Conservation (phyloP, 2,797 vertebrate species). For the Xenops minutus region DNA sequence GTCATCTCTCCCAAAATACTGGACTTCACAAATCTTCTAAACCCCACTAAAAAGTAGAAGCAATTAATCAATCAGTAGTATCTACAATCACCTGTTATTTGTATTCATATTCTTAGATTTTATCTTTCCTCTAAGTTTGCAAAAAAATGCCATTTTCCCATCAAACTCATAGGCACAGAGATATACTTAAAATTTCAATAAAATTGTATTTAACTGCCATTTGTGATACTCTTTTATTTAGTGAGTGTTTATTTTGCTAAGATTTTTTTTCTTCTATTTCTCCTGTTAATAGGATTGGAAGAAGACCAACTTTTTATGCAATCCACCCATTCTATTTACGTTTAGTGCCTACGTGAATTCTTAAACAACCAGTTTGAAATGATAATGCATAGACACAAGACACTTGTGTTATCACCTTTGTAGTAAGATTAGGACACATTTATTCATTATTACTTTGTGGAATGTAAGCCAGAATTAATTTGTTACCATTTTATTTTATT, state of each 20-base stretch:
- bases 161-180: neutral
- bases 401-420: neutral
- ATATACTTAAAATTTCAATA: neutral
- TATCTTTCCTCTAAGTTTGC: neutral
- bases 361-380: neutral
- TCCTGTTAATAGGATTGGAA: neutral
- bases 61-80: neutral
- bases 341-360: neutral
- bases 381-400: fast-evolving
- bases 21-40: neutral
- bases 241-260: neutral
- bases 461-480: neutral
- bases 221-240: neutral
- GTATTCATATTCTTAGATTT: neutral
- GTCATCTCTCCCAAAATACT: neutral
- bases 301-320: neutral
- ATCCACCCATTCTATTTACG: neutral
- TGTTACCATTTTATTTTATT: neutral
- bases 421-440: neutral
- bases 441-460: neutral
- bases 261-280: neutral
- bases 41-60: neutral
- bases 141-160: neutral
- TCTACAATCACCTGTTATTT: neutral
- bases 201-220: neutral